Evolutionary conservation across 2,888 invertebrate genomes (phyloP).

Genomic region (Pyrochroa serraticornis): DNA sequence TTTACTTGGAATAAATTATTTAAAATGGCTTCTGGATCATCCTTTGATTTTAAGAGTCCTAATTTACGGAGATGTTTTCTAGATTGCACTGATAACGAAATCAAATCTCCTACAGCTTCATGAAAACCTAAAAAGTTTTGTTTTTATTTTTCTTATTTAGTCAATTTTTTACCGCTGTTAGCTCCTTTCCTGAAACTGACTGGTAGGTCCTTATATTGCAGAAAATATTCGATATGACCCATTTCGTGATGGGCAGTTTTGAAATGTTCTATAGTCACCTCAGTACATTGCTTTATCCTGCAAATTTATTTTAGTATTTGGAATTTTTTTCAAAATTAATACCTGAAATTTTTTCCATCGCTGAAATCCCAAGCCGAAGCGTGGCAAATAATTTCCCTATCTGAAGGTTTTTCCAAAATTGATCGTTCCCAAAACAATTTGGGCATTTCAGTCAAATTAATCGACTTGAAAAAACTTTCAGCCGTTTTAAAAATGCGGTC

Average conservation of each 20-base stretch:
- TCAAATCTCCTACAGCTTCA: constrained; percentile 67
- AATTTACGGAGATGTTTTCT: constrained; percentile 73
- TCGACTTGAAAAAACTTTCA: constrained; percentile 84
- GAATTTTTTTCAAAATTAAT: too few species aligned
- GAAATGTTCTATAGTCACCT: constrained; percentile 69
- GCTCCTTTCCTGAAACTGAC: constrained; percentile 74
- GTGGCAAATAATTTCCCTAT: constrained; percentile 79
- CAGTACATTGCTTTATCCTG: constrained; percentile 78
- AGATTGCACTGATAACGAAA: constrained; percentile 64
- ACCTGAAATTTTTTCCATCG: constrained; percentile 67
- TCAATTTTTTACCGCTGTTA: constrained; percentile 61
- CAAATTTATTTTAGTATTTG: constrained; percentile 55
- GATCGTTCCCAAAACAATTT: constrained; percentile 85
- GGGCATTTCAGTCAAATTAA: constrained; percentile 82
- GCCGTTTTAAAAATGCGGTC: constrained; percentile 81
- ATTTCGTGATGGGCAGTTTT: constrained; percentile 79
- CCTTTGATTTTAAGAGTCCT: constrained; percentile 65
- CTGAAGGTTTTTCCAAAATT: constrained; percentile 79
- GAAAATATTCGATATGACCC: constrained; percentile 80
- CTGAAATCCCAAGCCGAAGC: constrained; percentile 92
- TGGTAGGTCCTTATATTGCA: constrained; percentile 77
- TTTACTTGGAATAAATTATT: constrained; percentile 71
- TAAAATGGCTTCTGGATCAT: constrained; percentile 62
- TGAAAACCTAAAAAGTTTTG: constrained; percentile 63
- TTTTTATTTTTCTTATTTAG: background rate